Evolutionary conservation across 2,797 vertebrate genomes (phyloP).

Genomic region (Oryzias sinensis): DNA sequence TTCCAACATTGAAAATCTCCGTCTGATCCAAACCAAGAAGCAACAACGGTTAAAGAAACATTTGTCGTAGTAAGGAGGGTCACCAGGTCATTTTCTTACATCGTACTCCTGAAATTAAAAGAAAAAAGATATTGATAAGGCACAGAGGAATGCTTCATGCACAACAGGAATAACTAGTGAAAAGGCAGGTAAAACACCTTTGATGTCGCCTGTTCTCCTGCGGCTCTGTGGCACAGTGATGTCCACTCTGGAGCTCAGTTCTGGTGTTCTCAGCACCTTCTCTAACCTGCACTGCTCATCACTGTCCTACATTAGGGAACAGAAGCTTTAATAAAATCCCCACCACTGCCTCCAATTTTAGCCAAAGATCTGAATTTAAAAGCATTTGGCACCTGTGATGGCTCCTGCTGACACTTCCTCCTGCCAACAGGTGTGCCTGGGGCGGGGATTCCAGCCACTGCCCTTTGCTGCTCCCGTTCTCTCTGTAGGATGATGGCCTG

Average conservation of each 20-base stretch:
- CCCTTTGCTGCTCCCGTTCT: constrained; percentile 56
- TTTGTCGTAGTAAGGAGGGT: constrained; percentile 25
- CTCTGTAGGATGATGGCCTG: constrained; percentile 68
- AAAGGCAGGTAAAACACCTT: constrained; percentile 29
- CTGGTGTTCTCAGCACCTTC: constrained; percentile 71
- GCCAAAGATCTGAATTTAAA: background rate
- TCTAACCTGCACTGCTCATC: constrained; percentile 71
- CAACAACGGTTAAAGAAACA: constrained; percentile 2
- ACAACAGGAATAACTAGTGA: too few relatives aligned
- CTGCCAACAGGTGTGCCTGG: constrained; percentile 31
- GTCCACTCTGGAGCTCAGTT: constrained; percentile 51
- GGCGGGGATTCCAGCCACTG: constrained; percentile 12
- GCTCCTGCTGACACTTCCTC: constrained; percentile 42
- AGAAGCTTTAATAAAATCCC: too few relatives aligned
- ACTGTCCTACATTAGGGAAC: constrained; percentile 41
- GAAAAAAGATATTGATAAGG: constrained; percentile 4
- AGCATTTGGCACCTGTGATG: constrained; percentile 38
- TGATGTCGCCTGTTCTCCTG: constrained; percentile 52
- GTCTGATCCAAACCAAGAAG: background rate
- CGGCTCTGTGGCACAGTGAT: constrained; percentile 65
- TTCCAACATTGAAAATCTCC: too few relatives aligned
- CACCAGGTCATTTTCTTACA: constrained; percentile 61
- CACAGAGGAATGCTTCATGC: background rate
- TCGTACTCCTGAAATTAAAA: constrained; percentile 52
- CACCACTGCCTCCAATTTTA: too few relatives aligned